Percentiles rank a stretch among this genome's conserved stretches.
Evolutionary conservation across 2,113 vertebrate genomes (phyloP).

Genomic region (Athene noctua): DNA sequence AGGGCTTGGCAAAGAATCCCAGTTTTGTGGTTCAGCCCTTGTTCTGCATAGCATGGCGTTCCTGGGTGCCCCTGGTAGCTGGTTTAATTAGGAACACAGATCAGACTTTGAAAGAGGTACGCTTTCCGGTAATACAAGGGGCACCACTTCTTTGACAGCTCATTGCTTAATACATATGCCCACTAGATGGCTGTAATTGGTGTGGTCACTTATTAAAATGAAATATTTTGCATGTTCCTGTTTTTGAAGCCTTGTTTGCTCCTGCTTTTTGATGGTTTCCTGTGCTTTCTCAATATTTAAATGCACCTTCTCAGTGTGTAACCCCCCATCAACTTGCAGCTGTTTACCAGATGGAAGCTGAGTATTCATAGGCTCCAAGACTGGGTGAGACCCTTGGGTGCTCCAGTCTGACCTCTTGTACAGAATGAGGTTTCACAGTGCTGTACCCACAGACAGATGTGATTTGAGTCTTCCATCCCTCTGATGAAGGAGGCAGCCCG

Average conservation of each 20-base stretch:
- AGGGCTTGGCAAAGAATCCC: background rate
- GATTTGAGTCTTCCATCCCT: background rate
- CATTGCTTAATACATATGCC: background rate
- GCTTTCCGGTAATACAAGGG: background rate
- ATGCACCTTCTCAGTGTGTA: background rate
- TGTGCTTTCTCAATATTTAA: background rate
- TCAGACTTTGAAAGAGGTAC: background rate
- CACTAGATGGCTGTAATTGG: slow-evolving; percentile 61
- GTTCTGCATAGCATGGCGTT: background rate
- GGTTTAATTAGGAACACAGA: background rate
- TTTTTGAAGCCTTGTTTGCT: background rate
- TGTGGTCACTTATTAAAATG: slow-evolving; percentile 4
- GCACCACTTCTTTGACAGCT: background rate
- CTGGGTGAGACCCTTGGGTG: background rate
- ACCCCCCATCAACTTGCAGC: background rate
- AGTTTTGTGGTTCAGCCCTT: background rate
- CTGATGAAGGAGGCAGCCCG: background rate
- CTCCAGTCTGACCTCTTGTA: background rate
- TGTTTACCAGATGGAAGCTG: background rate
- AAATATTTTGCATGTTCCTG: background rate
- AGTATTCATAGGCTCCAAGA: background rate
- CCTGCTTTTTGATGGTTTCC: background rate
- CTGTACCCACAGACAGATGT: rapidly evolving
- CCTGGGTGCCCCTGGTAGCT: background rate
- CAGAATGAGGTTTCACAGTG: background rate